Evolutionary conservation across 2,888 invertebrate species (phyloP), one percentile per base, ranked within the genome.

Genomic region (Globia sparganii): DNA sequence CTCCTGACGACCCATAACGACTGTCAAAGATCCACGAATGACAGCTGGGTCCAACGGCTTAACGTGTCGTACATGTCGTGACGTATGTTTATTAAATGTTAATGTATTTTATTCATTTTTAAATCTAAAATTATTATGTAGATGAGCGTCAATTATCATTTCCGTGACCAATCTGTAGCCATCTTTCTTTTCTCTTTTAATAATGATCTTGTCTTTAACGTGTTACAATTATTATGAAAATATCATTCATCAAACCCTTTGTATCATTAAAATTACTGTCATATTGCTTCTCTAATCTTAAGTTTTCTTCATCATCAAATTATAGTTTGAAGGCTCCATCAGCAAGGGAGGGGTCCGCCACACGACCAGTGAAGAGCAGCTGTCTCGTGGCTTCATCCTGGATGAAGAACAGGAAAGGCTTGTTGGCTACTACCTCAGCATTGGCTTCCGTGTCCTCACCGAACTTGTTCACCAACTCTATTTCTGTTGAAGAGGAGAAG

Each of bases 391-490:
- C 94, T 88, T 98, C 98, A 87, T 98, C 98, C 91, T 98, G 98
- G 81, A 98, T 98, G 92, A 98, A 98, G 95, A 98, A 98, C 72
- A 98, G 90, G 95, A 98, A 98, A 0, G 98, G 98, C 82, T 97
- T 98, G 91, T 97, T 97, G 2, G 97, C 98, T 64, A 97, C 96
- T 91, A 98, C 98, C 75, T 97, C 97, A 8, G 96, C 97, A 37
- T 92, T 91, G 31, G 95, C 93, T 13, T 97, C 97, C 49, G 97
- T 96, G 58, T 97, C 97, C 77, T 97, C 97, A 0, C 98, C 98
- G 87, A 98, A 98, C 93, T 98, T 98, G 93, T 98, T 98, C 21
- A 97, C 97, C 59, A 98, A 94, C 66, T 97, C 95, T 65, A 98
- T 96, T 92, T 97, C 98, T 98, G 95, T 67, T 34, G 18, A 15